A percentile compares a stretch with the other conserved stretches of the same genome.
These are phyloP conservation scores for Cottus gobio DNA, from an alignment of 2,113 vertebrate species.

Conservation along the genomic window DNA sequence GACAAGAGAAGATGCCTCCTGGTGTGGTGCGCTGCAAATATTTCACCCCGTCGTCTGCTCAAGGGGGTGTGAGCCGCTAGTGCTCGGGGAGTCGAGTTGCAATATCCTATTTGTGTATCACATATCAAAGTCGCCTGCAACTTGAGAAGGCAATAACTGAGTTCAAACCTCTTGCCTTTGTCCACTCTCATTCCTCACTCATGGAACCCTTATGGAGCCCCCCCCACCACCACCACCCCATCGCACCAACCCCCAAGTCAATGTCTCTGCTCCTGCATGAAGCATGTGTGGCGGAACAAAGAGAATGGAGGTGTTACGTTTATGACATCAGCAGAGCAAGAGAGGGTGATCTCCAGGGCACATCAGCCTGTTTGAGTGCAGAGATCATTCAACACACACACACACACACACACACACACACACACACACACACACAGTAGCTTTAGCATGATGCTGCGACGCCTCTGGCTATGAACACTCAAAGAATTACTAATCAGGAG, in stretches of 20 bases:
- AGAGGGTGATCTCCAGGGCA: slow-evolving; percentile 46
- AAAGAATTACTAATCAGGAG: slow-evolving; percentile 53
- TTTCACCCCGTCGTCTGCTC: slow-evolving; percentile 47
- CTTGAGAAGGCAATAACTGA: slow-evolving; percentile 69
- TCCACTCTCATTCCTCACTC: slow-evolving; percentile 60
- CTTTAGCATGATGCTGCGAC: slow-evolving; percentile 30
- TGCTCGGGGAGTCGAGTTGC: slow-evolving; percentile 54
- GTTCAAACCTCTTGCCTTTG: slow-evolving; percentile 57
- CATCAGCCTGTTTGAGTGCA: slow-evolving; percentile 13
- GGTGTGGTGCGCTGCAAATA: slow-evolving; percentile 25
- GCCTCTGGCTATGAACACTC: slow-evolving; percentile 39
- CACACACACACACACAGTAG: slow-evolving; percentile 23
- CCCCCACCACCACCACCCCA: neutral
- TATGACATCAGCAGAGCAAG: slow-evolving; percentile 56
- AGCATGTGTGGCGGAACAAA: slow-evolving; percentile 62
- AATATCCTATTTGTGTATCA: slow-evolving; percentile 73
- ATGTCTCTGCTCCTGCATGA: slow-evolving; percentile 16
- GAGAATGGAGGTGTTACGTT: slow-evolving; percentile 27
- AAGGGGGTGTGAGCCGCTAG: slow-evolving; percentile 45
- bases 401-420: no score
- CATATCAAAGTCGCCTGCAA: slow-evolving; percentile 77
- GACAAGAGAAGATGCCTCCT: slow-evolving; percentile 40
- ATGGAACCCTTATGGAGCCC: slow-evolving; percentile 36
- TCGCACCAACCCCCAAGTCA: slow-evolving; percentile 22
- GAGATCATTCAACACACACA: slow-evolving; percentile 47